Percentiles rank a stretch among this genome's conserved stretches.
Conservation (phyloP, 1,140 invertebrate species). For the Lepidurus apus region DNA sequence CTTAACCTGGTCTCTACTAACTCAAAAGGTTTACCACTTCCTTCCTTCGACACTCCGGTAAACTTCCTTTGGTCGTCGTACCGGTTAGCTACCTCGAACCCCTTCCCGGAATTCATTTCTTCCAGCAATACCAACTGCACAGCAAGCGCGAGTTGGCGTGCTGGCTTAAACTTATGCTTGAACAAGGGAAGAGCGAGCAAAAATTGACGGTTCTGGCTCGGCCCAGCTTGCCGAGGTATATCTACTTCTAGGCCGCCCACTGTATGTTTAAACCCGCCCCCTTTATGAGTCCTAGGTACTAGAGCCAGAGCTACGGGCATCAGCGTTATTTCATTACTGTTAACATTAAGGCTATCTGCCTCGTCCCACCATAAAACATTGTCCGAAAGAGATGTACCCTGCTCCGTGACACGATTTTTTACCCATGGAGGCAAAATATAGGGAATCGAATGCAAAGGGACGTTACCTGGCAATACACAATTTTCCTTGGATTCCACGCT, state of each 20-base stretch:
- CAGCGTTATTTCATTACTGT: background rate
- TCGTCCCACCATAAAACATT: background rate
- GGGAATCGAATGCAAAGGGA: conserved; percentile 29
- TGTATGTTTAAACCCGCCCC: background rate
- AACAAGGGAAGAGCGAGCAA: background rate
- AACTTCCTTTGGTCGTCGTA: background rate
- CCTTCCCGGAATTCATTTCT: background rate
- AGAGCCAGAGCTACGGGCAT: background rate
- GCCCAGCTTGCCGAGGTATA: background rate
- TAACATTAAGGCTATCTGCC: background rate
- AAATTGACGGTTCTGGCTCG: background rate
- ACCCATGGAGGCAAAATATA: conserved; percentile 20
- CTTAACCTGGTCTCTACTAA: background rate
- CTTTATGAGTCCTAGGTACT: background rate
- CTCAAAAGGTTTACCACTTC: conserved; percentile 12
- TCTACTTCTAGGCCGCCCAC: background rate
- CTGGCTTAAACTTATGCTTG: background rate
- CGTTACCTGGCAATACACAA: conserved; percentile 45
- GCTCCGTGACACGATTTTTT: background rate
- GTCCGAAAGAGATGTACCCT: background rate
- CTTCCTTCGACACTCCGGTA: background rate
- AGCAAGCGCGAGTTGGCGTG: background rate
- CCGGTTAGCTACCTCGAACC: background rate
- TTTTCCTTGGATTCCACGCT: conserved; percentile 46
- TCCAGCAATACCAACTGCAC: background rate